A percentile compares a stretch with the other conserved stretches of the same genome.
These are phyloP conservation scores for Epinephelus malabaricus DNA, from an alignment of 2,797 vertebrate species.

Conservation along the genomic window DNA sequence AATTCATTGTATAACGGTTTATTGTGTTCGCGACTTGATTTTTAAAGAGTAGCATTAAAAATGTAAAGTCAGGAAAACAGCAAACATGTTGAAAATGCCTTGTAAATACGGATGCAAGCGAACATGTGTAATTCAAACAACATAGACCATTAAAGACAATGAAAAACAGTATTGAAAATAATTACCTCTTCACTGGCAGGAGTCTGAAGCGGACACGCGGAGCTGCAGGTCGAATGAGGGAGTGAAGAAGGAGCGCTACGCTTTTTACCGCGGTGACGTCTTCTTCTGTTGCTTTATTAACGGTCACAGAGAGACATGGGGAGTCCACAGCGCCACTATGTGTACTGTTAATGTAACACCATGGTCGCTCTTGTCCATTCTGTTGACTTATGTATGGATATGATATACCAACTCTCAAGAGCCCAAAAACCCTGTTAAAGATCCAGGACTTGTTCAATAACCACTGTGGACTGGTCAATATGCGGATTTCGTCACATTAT, in stretches of 20 bases:
- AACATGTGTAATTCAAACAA: rapidly evolving
- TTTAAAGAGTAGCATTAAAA: neutral
- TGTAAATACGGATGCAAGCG: rapidly evolving
- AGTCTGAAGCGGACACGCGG: rapidly evolving
- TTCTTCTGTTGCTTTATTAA: slow-evolving; percentile 20
- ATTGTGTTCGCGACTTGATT: neutral
- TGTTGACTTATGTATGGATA: too few relatives aligned
- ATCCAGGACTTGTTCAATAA: too few relatives aligned
- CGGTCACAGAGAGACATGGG: rapidly evolving
- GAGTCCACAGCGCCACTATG: slow-evolving; percentile 15
- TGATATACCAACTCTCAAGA: too few relatives aligned
- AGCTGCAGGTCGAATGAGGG: slow-evolving; percentile 50
- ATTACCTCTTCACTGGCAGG: slow-evolving; percentile 18
- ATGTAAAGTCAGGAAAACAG: rapidly evolving
- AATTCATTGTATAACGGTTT: rapidly evolving
- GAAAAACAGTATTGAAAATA: rapidly evolving
- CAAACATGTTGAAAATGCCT: rapidly evolving
- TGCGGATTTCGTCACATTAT: too few relatives aligned
- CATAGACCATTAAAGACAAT: rapidly evolving
- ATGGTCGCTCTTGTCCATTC: too few relatives aligned
- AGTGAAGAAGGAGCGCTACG: neutral
- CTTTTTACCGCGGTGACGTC: slow-evolving; percentile 28
- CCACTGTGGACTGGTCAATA: too few relatives aligned
- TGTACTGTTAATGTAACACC: neutral
- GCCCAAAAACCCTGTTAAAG: too few relatives aligned